These are phyloP conservation scores for Drosophila fuyamai DNA, from an alignment of 1,140 invertebrate species.

Conservation along the genomic window DNA sequence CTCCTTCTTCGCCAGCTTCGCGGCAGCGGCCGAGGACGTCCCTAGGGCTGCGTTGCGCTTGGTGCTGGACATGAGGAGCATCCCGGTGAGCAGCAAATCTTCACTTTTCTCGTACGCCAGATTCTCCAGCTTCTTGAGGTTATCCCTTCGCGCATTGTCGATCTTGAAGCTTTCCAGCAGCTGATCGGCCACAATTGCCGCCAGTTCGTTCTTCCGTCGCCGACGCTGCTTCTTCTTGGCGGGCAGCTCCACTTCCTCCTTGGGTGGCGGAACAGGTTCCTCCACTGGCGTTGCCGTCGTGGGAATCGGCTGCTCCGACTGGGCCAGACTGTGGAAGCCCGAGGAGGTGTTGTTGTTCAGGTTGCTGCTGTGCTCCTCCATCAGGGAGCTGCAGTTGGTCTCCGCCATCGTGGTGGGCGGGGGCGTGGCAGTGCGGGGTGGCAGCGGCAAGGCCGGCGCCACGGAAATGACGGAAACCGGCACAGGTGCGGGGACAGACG, in stretches of 20 bases:
- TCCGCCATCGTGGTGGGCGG: conserved; percentile 33
- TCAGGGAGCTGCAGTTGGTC: conserved; percentile 49
- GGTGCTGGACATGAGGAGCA: conserved; percentile 82
- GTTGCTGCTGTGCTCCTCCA: conserved; percentile 72
- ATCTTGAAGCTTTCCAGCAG: conserved; percentile 83
- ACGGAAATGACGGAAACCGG: conserved; percentile 67
- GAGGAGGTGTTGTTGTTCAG: conserved; percentile 81
- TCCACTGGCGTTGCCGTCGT: not conserved
- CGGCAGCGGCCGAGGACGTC: conserved; percentile 1
- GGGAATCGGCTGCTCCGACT: conserved; percentile 44
- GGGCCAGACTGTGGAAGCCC: conserved; percentile 73
- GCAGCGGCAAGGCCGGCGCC: conserved; percentile 34
- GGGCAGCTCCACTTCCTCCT: conserved; percentile 8
- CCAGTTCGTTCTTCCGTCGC: conserved; percentile 79
- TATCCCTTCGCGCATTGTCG: conserved; percentile 80
- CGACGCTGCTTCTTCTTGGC: conserved; percentile 76
- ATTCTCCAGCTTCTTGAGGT: conserved; percentile 81
- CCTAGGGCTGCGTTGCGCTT: conserved; percentile 66
- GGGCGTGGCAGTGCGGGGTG: conserved; percentile 39
- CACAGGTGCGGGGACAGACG: conserved; percentile 8
- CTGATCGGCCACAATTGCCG: conserved; percentile 83
- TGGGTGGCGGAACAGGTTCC: not conserved
- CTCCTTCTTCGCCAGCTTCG: conserved; percentile 47
- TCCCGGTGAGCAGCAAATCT: conserved; percentile 74
- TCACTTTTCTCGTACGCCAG: conserved; percentile 81